Evolutionary conservation across 1,140 invertebrate genomes (phyloP).

Genomic region (Hestina assimilis): DNA sequence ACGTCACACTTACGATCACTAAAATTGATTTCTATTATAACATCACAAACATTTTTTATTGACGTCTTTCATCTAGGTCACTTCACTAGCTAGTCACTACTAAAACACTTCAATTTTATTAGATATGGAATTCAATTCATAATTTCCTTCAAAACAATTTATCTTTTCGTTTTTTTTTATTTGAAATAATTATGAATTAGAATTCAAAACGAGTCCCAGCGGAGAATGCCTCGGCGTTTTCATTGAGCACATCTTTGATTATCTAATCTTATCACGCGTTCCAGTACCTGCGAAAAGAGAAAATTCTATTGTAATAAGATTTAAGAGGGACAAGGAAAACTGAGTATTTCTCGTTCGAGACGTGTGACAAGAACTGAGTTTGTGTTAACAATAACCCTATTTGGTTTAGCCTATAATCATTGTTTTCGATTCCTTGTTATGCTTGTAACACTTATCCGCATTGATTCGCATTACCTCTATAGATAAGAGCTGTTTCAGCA

Average conservation of each 20-base stretch:
- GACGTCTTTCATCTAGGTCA: not conserved
- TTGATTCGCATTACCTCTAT: too few species aligned
- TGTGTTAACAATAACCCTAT: too few species aligned
- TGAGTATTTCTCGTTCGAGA: not conserved
- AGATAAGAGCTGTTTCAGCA: too few species aligned
- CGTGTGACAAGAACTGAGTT: not conserved
- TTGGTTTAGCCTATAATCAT: too few species aligned
- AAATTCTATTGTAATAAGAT: constrained; percentile 32
- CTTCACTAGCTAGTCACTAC: constrained; percentile 1
- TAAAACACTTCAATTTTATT: too few species aligned
- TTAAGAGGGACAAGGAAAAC: constrained; percentile 4
- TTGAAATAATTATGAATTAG: not conserved
- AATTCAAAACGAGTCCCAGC: constrained; percentile 6
- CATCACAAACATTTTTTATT: not conserved
- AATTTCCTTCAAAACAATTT: not conserved
- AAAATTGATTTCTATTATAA: too few species aligned
- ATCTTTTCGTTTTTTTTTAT: not conserved
- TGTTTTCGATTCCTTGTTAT: too few species aligned
- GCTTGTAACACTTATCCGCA: too few species aligned
- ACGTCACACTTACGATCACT: not conserved
- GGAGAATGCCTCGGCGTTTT: constrained; percentile 13
- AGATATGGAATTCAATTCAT: not conserved
- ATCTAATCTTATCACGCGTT: constrained; percentile 34
- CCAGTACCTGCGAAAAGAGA: constrained; percentile 40
- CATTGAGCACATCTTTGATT: constrained; percentile 27